phyloP scores from a whole-genome alignment of 2,113 vertebrate genomes.

The Brienomyrus longianalis region DNA sequence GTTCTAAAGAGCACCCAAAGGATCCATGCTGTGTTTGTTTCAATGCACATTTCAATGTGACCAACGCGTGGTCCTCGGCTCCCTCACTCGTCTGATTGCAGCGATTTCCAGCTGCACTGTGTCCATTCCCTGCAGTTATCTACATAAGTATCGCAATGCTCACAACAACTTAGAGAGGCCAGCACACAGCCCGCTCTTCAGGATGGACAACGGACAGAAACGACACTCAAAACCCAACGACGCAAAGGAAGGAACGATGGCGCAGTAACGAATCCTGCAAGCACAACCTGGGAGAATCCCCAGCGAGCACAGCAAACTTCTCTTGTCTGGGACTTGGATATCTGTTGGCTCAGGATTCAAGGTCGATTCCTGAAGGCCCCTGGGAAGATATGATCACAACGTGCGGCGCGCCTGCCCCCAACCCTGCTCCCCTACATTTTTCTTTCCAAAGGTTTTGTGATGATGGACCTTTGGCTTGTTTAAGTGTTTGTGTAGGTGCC shows the following conservation, averaged over 20 bases:
- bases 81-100: not conserved
- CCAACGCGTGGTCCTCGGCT: not conserved
- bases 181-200: not conserved
- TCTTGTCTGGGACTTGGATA: not conserved
- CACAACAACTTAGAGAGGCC: constrained; percentile 12
- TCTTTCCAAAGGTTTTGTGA: constrained; percentile 30
- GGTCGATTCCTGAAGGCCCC: not conserved
- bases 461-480: constrained; percentile 21
- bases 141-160: not conserved
- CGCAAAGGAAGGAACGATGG: not conserved
- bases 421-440: constrained; percentile 3
- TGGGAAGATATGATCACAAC: not conserved
- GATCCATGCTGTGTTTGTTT: not conserved
- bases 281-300: not conserved
- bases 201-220: not conserved
- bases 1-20: not conserved
- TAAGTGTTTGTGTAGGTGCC: not conserved
- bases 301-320: not conserved
- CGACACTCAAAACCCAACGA: not conserved
- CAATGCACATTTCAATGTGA: not conserved
- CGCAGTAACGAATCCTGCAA: not conserved
- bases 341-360: constrained; percentile 5
- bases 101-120: not conserved
- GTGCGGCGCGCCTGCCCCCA: not conserved
- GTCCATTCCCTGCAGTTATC: not conserved